phyloP scores from a whole-genome alignment of 2,113 vertebrate genomes.

The Xenotilapia leptura region DNA sequence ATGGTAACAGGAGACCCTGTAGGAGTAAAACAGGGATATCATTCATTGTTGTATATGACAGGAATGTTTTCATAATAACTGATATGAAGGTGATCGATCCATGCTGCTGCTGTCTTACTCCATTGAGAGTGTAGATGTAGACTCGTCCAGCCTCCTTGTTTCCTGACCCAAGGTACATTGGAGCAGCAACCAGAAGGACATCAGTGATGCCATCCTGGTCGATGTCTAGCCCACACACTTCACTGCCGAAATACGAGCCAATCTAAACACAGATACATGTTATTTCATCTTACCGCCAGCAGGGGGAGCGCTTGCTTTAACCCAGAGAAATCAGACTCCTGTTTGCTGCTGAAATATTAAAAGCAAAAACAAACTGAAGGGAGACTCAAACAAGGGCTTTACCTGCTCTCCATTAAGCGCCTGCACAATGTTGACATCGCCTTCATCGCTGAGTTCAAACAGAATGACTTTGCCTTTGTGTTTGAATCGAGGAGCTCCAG shows the following conservation, averaged over 20 bases:
- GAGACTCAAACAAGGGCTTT: neutral
- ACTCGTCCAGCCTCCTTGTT: conserved; percentile 86
- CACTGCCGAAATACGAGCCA: conserved; percentile 93
- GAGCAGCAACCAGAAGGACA: conserved; percentile 87
- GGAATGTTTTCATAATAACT: neutral
- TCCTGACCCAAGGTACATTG: conserved; percentile 87
- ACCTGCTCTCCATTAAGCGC: conserved; percentile 91
- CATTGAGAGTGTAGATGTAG: conserved; percentile 83
- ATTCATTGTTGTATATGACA: neutral
- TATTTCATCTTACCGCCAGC: neutral
- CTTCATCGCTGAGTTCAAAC: conserved; percentile 79
- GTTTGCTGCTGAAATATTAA: neutral
- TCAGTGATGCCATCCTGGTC: conserved; percentile 83
- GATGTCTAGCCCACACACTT: conserved; percentile 83
- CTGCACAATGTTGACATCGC: conserved; percentile 76
- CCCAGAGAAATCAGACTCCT: neutral
- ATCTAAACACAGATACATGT: conserved; percentile 70
- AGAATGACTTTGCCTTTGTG: conserved; percentile 94
- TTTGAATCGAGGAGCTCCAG: conserved; percentile 90
- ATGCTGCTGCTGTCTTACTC: conserved; percentile 66
- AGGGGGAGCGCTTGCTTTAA: conserved; percentile 22
- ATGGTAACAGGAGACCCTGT: neutral
- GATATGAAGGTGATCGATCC: neutral
- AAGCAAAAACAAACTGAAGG: neutral
- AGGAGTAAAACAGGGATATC: neutral